Evolutionary conservation across 2,797 vertebrate species (phyloP), one percentile per base, ranked within the genome.

Genomic region (Acropternis orthonyx): DNA sequence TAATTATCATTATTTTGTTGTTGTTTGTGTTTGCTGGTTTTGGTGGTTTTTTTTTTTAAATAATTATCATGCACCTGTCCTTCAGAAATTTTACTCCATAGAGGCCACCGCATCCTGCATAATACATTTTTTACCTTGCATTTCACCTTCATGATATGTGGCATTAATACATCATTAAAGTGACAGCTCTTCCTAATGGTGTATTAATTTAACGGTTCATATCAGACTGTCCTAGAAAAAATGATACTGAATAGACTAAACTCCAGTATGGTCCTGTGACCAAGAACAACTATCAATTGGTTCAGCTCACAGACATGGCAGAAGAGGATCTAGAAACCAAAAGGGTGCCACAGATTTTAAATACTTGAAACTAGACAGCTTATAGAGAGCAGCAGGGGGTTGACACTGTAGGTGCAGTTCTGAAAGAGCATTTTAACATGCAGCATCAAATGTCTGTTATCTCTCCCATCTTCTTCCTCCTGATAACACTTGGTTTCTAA

Each of bases 131-230:
- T 80, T 55, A 77, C 55, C 28, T 90, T 93, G 30, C 37, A n/a
- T 71, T 79, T 95, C 58, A 55, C 32, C 22, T 76, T 76, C 43
- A 77, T 77, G 62, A 95, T 43, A 6, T 79, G 48, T n/a, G n/a
- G 91, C 78, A 73, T 89, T 91, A 96, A 93, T 92, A 59, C 14
- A 90, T 89, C 88, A 77, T 85, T 91, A 94, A 95, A 89, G 34
- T 77, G 67, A 94, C 79, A 93, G 61, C n/a, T 79, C 75, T 96
- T 93, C 89, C 55, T 82, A 78, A 36, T 85, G 83, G 95, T 95
- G 16, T 43, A 94, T 95, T 95, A 81, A 41, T 67, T 54, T 13
- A 65, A 73, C 34, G 82, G 62, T 67, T 95, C 75, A 23, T 10
- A 62, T 55, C 43, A 43, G 67, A 81, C 61, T 88, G 55, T 41